phyloP scores from a whole-genome alignment of 2,888 invertebrate genomes.

The Melinaea menophilus region DNA sequence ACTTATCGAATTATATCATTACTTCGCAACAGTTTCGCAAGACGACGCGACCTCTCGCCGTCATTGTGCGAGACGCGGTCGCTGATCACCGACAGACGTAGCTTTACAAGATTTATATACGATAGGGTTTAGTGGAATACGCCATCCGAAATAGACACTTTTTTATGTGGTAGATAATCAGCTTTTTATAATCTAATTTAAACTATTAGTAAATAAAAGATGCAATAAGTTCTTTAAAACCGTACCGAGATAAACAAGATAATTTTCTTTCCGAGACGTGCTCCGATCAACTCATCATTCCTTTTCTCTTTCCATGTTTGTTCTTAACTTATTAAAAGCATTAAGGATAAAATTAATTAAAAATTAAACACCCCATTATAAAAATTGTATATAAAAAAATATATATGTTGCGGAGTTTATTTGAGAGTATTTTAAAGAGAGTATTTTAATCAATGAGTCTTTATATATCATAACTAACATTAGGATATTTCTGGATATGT shows the following conservation, averaged over 20 bases:
- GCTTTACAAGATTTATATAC: neutral
- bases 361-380: no score
- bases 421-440: no score
- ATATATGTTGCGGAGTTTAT: no score
- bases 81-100: neutral
- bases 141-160: neutral
- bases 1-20: slow-evolving; percentile 9
- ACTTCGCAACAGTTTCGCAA: slow-evolving; percentile 13
- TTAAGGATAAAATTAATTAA: no score
- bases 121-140: no score
- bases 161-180: no score
- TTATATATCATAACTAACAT: no score
- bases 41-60: slow-evolving; percentile 13
- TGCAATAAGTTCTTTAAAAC: neutral
- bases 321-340: no score
- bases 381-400: no score
- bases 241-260: slow-evolving; percentile 10
- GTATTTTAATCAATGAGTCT: no score
- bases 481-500: no score
- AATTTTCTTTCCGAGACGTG: slow-evolving; percentile 18
- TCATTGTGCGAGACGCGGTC: slow-evolving; percentile 13
- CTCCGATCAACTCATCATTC: neutral
- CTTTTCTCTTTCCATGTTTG: no score
- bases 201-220: neutral
- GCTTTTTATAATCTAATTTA: neutral